phyloP scores from a whole-genome alignment of 2,888 invertebrate genomes.

The Cantharis flavilabris region DNA sequence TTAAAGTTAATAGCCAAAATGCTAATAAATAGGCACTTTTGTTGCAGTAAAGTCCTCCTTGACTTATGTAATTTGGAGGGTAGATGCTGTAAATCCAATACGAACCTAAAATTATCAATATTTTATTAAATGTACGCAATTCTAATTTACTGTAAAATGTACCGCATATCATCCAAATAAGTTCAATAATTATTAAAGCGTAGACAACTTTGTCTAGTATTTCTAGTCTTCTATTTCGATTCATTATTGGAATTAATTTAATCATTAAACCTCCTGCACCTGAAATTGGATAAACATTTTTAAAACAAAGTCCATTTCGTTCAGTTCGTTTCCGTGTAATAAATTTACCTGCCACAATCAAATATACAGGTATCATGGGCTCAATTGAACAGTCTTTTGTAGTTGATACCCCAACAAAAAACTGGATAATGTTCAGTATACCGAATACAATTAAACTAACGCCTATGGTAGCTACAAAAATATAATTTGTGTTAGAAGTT shows the following conservation, averaged over 20 bases:
- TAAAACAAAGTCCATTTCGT: neutral
- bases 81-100: slow-evolving; percentile 47
- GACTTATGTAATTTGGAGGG: slow-evolving; percentile 41
- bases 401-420: slow-evolving; percentile 43
- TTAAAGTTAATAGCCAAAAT: slow-evolving; percentile 41
- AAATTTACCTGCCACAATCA: slow-evolving; percentile 45
- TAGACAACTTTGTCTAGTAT: neutral
- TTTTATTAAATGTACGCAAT: neutral
- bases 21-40: slow-evolving; percentile 47
- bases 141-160: neutral
- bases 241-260: slow-evolving; percentile 19
- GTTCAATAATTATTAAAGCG: slow-evolving; percentile 1
- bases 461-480: slow-evolving; percentile 42
- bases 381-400: slow-evolving; percentile 45
- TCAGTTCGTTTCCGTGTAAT: no score
- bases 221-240: slow-evolving; percentile 7
- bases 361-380: slow-evolving; percentile 46
- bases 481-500: neutral
- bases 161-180: slow-evolving; percentile 16
- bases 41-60: slow-evolving; percentile 41
- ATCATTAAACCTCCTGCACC: slow-evolving; percentile 20
- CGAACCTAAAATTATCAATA: slow-evolving; percentile 39
- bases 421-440: slow-evolving; percentile 41
- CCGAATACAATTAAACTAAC: slow-evolving; percentile 40
- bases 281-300: slow-evolving; percentile 2